These are phyloP conservation scores for Odontamblyopus rebecca DNA, from an alignment of 2,797 vertebrate genomes.

Conservation along the genomic window DNA sequence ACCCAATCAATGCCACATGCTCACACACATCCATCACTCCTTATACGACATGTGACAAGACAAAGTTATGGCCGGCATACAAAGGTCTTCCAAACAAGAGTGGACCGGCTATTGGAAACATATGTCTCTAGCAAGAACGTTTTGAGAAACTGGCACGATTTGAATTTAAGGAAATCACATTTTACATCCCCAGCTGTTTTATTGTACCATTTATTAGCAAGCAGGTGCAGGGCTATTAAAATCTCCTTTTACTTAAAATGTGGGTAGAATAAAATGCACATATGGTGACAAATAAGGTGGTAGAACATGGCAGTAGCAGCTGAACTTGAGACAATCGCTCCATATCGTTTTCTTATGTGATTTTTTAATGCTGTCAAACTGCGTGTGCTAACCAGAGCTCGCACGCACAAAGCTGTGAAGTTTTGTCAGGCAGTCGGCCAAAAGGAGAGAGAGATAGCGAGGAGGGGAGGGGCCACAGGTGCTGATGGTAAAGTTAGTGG, in stretches of 20 bases:
- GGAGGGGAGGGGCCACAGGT: constrained; percentile 64
- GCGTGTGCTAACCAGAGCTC: constrained; percentile 48
- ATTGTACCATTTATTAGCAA: constrained; percentile 66
- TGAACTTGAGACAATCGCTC: constrained; percentile 18
- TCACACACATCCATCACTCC: constrained; percentile 54
- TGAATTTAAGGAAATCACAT: constrained; percentile 73
- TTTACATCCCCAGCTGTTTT: constrained; percentile 75
- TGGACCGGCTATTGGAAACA: constrained; percentile 64
- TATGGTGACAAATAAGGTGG: constrained; percentile 42
- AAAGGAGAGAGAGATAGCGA: constrained; percentile 25
- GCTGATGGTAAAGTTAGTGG: constrained; percentile 29
- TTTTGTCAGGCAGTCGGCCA: constrained; percentile 68
- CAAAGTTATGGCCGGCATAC: constrained; percentile 51
- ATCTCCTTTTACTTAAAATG: constrained; percentile 60
- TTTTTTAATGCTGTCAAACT: constrained; percentile 12
- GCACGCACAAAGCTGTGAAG: constrained; percentile 66
- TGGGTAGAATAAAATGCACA: constrained; percentile 46
- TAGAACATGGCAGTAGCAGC: constrained; percentile 50
- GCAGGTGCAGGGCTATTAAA: constrained; percentile 76
- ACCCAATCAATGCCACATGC: constrained; percentile 69
- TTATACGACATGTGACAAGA: constrained; percentile 43
- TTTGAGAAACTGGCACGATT: constrained; percentile 49
- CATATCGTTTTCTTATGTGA: background rate
- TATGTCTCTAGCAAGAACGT: constrained; percentile 56
- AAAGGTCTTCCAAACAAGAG: constrained; percentile 32